These are phyloP conservation scores for Tenthredo mesomela DNA, from an alignment of 2,888 invertebrate genomes.

Conservation along the genomic window DNA sequence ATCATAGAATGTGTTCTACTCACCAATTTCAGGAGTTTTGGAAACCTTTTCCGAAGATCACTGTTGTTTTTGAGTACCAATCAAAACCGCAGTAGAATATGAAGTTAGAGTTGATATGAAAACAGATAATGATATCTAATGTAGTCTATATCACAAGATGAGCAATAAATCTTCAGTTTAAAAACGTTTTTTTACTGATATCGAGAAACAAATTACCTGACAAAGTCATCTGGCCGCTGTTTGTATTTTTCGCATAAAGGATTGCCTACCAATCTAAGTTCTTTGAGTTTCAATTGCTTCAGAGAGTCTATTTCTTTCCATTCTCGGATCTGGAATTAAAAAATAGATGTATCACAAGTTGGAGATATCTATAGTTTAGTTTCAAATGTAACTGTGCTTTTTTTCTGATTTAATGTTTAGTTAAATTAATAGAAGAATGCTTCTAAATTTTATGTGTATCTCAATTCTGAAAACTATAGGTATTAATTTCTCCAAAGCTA, in stretches of 20 bases:
- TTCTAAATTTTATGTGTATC: neutral
- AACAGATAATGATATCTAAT: slow-evolving; percentile 20
- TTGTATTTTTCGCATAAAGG: slow-evolving; percentile 87
- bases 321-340: slow-evolving; percentile 81
- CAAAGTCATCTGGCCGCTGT: slow-evolving; percentile 84
- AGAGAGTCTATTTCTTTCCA: slow-evolving; percentile 83
- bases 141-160: neutral
- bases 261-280: slow-evolving; percentile 88
- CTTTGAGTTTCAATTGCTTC: slow-evolving; percentile 84
- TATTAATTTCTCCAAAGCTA: slow-evolving; percentile 40
- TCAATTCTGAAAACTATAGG: neutral
- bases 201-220: slow-evolving; percentile 80
- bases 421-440: neutral
- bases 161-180: neutral
- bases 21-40: slow-evolving; percentile 90
- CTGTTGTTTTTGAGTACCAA: slow-evolving; percentile 79
- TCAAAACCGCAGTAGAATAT: slow-evolving; percentile 78
- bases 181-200: neutral
- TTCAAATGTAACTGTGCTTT: neutral
- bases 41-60: slow-evolving; percentile 91
- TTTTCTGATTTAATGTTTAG: neutral
- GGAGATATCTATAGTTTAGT: neutral
- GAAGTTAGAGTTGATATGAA: slow-evolving; percentile 67
- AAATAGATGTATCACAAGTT: neutral
- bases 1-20: slow-evolving; percentile 76